phyloP scores from a whole-genome alignment of 2,888 invertebrate genomes.

The Eucriotettix oculatus region DNA sequence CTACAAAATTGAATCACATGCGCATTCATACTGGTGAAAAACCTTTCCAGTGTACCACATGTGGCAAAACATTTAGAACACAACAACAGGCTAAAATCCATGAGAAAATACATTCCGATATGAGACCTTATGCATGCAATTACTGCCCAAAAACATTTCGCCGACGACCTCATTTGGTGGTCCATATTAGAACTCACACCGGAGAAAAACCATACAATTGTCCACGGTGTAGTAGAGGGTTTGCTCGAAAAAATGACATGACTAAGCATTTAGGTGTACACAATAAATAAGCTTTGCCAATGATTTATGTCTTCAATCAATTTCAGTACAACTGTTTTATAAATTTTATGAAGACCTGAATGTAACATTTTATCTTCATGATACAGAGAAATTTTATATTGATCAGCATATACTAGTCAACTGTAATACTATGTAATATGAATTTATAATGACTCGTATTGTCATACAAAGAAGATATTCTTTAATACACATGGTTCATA shows the following conservation, averaged over 20 bases:
- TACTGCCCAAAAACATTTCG: slow-evolving; percentile 20
- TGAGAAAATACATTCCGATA: slow-evolving; percentile 15
- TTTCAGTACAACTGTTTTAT: too few species aligned
- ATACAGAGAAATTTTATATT: too few species aligned
- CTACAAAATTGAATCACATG: slow-evolving; percentile 5
- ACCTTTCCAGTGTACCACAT: slow-evolving; percentile 4
- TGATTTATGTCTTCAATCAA: too few species aligned
- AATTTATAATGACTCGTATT: too few species aligned
- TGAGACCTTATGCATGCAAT: slow-evolving; percentile 18
- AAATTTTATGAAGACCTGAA: too few species aligned
- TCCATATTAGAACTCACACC: slow-evolving; percentile 22
- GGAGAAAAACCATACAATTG: slow-evolving; percentile 21
- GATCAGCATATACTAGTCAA: too few species aligned
- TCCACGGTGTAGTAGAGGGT: slow-evolving; percentile 18
- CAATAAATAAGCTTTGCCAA: neutral
- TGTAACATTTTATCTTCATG: too few species aligned
- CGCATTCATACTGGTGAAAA: slow-evolving; percentile 8
- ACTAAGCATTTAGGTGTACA: slow-evolving; percentile 17
- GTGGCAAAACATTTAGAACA: slow-evolving; percentile 6
- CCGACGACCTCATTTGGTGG: slow-evolving; percentile 19
- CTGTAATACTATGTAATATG: too few species aligned
- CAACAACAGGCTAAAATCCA: slow-evolving; percentile 7
- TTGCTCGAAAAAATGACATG: slow-evolving; percentile 23
- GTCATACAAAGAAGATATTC: too few species aligned
- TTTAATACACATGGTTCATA: too few species aligned